Evolutionary conservation across 2,888 invertebrate species (phyloP).

Genomic region (Leucania comma): DNA sequence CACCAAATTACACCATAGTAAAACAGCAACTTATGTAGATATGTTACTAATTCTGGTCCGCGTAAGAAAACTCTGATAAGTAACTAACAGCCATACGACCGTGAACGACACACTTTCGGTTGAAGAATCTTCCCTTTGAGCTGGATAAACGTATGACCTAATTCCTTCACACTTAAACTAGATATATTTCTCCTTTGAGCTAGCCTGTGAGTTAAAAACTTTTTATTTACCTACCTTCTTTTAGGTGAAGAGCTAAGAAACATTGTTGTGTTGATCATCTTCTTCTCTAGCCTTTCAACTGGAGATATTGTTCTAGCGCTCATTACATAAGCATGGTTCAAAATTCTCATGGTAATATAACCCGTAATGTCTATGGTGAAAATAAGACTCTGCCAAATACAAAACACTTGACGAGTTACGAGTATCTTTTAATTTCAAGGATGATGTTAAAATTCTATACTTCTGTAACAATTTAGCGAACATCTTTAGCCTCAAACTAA

Average conservation of each 20-base stretch:
- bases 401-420: too few relatives aligned
- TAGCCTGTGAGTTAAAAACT: background rate
- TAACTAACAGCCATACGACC: background rate
- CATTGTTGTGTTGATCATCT: background rate
- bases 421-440: conserved; percentile 4
- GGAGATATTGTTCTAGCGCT: conserved; percentile 5
- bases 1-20: background rate
- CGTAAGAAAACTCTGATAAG: background rate
- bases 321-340: conserved; percentile 16
- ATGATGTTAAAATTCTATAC: conserved; percentile 2
- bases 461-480: conserved; percentile 6
- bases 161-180: conserved; percentile 9
- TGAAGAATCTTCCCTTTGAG: conserved; percentile 25
- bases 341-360: background rate
- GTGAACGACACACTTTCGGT: conserved; percentile 1
- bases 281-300: background rate
- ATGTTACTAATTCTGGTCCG: background rate
- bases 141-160: conserved; percentile 22
- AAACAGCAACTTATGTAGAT: background rate
- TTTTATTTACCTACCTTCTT: conserved; percentile 1
- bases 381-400: conserved; percentile 18
- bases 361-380: conserved; percentile 11
- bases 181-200: conserved; percentile 1
- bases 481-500: conserved; percentile 25
- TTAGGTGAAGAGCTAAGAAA: background rate